Conservation (phyloP, 2,113 vertebrate species). For the Cyphomyrus plagiostoma region DNA sequence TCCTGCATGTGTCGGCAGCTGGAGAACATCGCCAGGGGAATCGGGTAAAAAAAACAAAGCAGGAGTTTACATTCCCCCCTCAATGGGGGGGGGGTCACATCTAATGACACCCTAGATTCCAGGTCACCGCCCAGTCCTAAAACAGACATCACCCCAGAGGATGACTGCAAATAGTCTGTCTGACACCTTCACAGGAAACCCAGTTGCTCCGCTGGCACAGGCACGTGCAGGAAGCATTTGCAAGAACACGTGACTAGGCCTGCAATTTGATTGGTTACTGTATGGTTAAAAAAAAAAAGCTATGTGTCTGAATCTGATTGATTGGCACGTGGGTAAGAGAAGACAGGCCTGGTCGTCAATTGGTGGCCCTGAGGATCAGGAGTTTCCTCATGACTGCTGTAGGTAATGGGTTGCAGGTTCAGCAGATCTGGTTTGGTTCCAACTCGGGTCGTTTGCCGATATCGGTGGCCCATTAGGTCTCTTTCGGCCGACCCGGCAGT, state of each 20-base stretch:
- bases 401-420: not conserved
- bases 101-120: not conserved
- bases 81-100: not conserved
- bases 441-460: not conserved
- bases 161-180: not conserved
- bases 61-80: not conserved
- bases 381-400: not conserved
- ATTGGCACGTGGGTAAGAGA: not conserved
- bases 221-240: not conserved
- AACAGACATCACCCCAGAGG: not conserved
- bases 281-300: not conserved
- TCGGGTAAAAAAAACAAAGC: conserved; percentile 72
- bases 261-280: not conserved
- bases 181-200: not conserved
- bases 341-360: not conserved
- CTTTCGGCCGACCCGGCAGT: not conserved
- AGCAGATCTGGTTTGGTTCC: not conserved
- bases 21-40: conserved; percentile 79
- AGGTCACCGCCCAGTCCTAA: not conserved
- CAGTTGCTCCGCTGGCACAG: not conserved
- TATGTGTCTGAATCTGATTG: not conserved
- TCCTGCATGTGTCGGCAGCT: conserved; percentile 85
- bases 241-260: not conserved
- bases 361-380: not conserved
- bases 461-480: not conserved